These are phyloP conservation scores for Indicator indicator DNA, from an alignment of 2,113 vertebrate genomes.

Conservation along the genomic window DNA sequence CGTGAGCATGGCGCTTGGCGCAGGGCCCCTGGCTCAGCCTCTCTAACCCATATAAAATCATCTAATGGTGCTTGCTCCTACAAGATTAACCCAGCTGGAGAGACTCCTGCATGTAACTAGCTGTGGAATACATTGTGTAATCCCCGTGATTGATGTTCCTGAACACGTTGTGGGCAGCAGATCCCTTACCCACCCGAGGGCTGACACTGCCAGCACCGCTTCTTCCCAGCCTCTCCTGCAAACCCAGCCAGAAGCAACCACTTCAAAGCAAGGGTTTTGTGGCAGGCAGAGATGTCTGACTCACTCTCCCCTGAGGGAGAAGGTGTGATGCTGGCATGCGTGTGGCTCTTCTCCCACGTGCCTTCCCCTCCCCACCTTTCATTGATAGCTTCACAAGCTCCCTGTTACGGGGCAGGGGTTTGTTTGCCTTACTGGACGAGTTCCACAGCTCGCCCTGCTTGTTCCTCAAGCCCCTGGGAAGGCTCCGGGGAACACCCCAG, in stretches of 20 bases:
- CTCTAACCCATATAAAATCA: slow-evolving; percentile 3
- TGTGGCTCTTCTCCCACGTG: not conserved
- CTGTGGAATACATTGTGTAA: slow-evolving; percentile 4
- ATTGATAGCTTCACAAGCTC: not conserved
- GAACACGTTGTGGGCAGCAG: not conserved
- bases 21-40: slow-evolving; percentile 1
- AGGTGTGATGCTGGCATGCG: not conserved
- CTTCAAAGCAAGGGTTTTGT: slow-evolving; percentile 1
- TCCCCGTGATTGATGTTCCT: not conserved
- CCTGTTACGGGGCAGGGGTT: not conserved
- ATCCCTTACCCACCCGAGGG: not conserved
- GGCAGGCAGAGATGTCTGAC: slow-evolving; percentile 12
- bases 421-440: not conserved
- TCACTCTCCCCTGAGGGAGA: not conserved
- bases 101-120: slow-evolving; percentile 9
- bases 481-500: not conserved
- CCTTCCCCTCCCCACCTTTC: not conserved
- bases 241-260: not conserved
- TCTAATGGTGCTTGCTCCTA: slow-evolving; percentile 30
- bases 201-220: not conserved
- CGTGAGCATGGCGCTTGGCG: not conserved
- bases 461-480: not conserved
- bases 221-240: not conserved
- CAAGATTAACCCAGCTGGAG: slow-evolving; percentile 34
- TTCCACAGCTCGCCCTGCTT: not conserved